Base-by-base conservation (phyloP, 2,113 vertebrate genomes). In the Xiphorhynchus elegans region DNA sequence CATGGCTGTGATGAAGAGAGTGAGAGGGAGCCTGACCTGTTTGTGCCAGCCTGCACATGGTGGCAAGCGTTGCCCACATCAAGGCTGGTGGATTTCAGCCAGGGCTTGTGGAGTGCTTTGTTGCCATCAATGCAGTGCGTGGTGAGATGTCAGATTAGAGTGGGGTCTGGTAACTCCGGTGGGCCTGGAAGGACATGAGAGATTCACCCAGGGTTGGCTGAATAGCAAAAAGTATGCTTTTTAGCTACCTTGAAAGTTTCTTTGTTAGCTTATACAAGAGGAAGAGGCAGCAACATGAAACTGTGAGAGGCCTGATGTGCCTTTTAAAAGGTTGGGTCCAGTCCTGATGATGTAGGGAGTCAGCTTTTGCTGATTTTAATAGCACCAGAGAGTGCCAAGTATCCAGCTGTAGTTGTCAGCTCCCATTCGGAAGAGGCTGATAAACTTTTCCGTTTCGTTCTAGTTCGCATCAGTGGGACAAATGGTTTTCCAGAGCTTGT, bases 341-440 rank as follows among this genome's bases (percentile, higher is more conserved):
- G 55, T 52, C 42, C 64, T 75, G 74, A 46, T 69, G 75, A 72
- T 78, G 52, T 6, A 15, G 3, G 17, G 69, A 89, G 68, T 76
- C 35, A 47, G 69, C 64, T 49, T 55, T 69, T 73, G 74, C 84
- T 96, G 93, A 84, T 93, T 89, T 87, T 91, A 93, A 56, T 68
- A 92, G 77, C 77, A 73, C 14, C 53, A 68, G 89, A 89, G 79
- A 90, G n/a, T 4, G 15, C 81, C 74, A 87, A 46, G 37, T 46
- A 85, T 89, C 84, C 93, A 87, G 78, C 63, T 96, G 89, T 83
- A 76, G 55, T 80, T 91, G 78, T 95, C 95, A 87, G 59, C 72
- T 87, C 70, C 67, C 81, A 58, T 84, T 94, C 3, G 0, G 75
- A 73, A 77, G 78, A 86, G 50, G 40, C 46, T 83, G 84, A 67